These are phyloP conservation scores for Adineta ricciae DNA, from an alignment of 2,888 invertebrate species.

Conservation along the genomic window DNA sequence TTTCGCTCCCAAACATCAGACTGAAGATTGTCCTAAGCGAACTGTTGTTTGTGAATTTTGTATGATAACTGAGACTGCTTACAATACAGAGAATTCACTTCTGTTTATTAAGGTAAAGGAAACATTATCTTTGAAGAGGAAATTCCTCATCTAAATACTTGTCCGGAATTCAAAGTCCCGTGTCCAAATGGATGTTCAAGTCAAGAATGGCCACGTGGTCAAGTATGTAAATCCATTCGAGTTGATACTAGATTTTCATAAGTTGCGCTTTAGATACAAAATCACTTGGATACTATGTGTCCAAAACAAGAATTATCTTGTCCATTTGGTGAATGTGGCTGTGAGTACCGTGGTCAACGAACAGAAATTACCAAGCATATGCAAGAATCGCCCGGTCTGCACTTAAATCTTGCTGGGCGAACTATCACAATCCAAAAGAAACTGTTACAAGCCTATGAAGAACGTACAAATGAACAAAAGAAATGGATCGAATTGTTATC, in stretches of 20 bases:
- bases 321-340: conserved; percentile 40
- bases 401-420: conserved; percentile 44
- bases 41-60: conserved; percentile 40
- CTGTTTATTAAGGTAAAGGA: background rate
- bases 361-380: conserved; percentile 45
- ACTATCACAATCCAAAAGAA: conserved; percentile 42
- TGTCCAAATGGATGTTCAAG: conserved; percentile 41
- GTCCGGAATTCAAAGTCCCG: conserved; percentile 38
- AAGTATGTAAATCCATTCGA: conserved; percentile 35
- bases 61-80: background rate
- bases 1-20: conserved; percentile 37
- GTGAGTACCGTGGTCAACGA: conserved; percentile 41
- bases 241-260: background rate
- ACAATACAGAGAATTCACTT: too few species aligned
- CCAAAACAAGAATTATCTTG: conserved; percentile 39
- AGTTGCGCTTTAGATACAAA: conserved; percentile 35
- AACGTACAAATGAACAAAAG: conserved; percentile 37
- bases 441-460: conserved; percentile 37
- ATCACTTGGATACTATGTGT: conserved; percentile 40
- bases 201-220: conserved; percentile 38
- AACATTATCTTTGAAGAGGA: conserved; percentile 38
- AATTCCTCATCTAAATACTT: conserved; percentile 38
- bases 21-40: conserved; percentile 40
- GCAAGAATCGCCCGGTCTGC: conserved; percentile 43
- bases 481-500: conserved; percentile 35